phyloP scores from a whole-genome alignment of 2,888 invertebrate genomes.

The Acleris holmiana region DNA sequence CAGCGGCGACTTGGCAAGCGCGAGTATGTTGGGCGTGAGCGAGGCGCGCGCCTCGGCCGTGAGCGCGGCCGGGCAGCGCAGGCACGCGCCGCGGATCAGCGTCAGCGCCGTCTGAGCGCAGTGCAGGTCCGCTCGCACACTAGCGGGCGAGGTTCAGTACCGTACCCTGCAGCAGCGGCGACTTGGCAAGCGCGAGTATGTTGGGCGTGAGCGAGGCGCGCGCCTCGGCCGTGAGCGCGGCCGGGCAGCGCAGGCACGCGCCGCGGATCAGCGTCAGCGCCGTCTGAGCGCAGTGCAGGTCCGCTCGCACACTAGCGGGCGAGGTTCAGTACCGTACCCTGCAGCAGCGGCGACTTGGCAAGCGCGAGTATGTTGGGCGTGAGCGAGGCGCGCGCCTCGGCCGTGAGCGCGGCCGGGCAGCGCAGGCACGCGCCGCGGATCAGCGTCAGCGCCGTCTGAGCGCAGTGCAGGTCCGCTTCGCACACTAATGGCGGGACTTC shows the following conservation, averaged over 20 bases:
- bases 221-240: slow-evolving; percentile 89
- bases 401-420: slow-evolving; percentile 90
- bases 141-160: slow-evolving; percentile 5
- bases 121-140: no score
- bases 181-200: slow-evolving; percentile 93
- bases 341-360: slow-evolving; percentile 95
- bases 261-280: slow-evolving; percentile 93
- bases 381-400: slow-evolving; percentile 89
- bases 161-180: slow-evolving; percentile 94
- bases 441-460: slow-evolving; percentile 94
- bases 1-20: slow-evolving; percentile 94
- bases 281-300: slow-evolving; percentile 98
- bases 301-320: slow-evolving; percentile 58
- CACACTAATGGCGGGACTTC: slow-evolving; percentile 96
- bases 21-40: slow-evolving; percentile 93
- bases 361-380: slow-evolving; percentile 93
- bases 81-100: slow-evolving; percentile 92
- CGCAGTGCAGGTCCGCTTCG: slow-evolving; percentile 98
- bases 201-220: slow-evolving; percentile 91
- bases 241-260: slow-evolving; percentile 91
- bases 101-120: slow-evolving; percentile 94
- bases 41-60: slow-evolving; percentile 88
- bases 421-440: slow-evolving; percentile 92
- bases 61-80: slow-evolving; percentile 90
- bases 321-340: slow-evolving; percentile 82